Evolutionary conservation across 2,888 invertebrate genomes (phyloP), one percentile per base, ranked within the genome.

Genomic region (Polia nebulosa): DNA sequence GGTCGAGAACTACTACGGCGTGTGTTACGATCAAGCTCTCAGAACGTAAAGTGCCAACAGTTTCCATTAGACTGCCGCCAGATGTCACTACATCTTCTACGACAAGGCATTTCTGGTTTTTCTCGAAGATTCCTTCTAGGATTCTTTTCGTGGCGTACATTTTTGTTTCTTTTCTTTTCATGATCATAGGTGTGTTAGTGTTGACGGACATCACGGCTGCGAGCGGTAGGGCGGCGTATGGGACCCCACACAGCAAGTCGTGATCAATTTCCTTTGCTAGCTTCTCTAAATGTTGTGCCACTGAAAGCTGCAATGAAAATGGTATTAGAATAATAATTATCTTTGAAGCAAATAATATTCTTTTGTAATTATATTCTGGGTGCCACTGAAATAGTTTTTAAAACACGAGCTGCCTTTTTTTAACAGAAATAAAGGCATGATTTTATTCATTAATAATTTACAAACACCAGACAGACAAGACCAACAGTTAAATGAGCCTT

Each of bases 51-150:
- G 97, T 98, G 61, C 96, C 94, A 29, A 97, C 98, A 0, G 99
- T 99, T 93, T 99, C 99, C 71, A 99, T 89, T 63, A 99, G 97
- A 89, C 99, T 99, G 63, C 98, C 97, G 27, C 99, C 99, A 88
- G 98, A 99, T 55, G 98, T 98, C 75, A 98, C 97, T 57, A 99
- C 99, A 93, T 99, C 99, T 91, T 99, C 99, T 3, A 99, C 96
- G 49, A 99, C 98, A 0, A 99, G 93, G 87, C 99, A 99, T 2
- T 92, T 97, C 85, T 99, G 97, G 63, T 92, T 89, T 57, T 84
- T 82, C 60, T 89, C 80, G 75, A 96, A 99, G 52, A 97, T 96
- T 13, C 99, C 99, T 95, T 99, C 99, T 22, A 99, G 97, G 63
- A 99, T 94, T 91, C 99, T 99, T 92, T 98, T 99, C 0, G 99